phyloP scores from a whole-genome alignment of 2,113 vertebrate genomes.

The Poecilia latipinna region DNA sequence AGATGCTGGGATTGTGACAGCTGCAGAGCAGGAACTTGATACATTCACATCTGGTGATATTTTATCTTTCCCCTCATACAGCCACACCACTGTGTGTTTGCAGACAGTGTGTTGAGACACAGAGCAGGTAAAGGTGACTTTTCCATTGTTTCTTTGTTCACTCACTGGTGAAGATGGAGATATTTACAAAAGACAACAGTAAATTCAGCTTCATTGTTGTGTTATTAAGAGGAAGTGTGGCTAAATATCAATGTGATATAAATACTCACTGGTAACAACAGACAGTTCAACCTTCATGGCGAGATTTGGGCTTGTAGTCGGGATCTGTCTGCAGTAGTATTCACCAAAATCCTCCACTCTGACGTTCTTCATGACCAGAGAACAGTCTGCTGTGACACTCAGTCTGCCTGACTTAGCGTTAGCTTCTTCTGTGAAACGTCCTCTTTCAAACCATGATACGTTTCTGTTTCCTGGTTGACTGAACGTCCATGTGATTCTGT shows the following conservation, averaged over 20 bases:
- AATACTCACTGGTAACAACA: slow-evolving; percentile 3
- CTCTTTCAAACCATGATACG: neutral
- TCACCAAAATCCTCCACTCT: neutral
- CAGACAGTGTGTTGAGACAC: neutral
- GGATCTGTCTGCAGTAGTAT: neutral
- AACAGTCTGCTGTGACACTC: neutral
- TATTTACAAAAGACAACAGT: neutral
- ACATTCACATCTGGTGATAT: neutral
- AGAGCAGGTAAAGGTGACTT: slow-evolving; percentile 2
- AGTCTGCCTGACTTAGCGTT: neutral
- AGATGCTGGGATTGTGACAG: neutral
- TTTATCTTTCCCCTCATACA: neutral
- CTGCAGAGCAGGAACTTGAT: neutral
- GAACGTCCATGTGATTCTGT: neutral
- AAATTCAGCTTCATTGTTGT: neutral
- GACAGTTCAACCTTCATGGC: neutral
- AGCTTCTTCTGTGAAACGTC: neutral
- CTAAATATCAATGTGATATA: neutral
- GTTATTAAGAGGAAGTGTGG: neutral
- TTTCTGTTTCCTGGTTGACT: too few relatives aligned
- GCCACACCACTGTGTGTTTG: neutral
- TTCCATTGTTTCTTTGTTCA: neutral
- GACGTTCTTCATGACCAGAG: neutral
- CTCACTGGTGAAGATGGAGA: slow-evolving; percentile 5
- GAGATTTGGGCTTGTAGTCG: neutral